These are phyloP conservation scores for Apamea crenata DNA, from an alignment of 2,888 invertebrate species.

Conservation along the genomic window DNA sequence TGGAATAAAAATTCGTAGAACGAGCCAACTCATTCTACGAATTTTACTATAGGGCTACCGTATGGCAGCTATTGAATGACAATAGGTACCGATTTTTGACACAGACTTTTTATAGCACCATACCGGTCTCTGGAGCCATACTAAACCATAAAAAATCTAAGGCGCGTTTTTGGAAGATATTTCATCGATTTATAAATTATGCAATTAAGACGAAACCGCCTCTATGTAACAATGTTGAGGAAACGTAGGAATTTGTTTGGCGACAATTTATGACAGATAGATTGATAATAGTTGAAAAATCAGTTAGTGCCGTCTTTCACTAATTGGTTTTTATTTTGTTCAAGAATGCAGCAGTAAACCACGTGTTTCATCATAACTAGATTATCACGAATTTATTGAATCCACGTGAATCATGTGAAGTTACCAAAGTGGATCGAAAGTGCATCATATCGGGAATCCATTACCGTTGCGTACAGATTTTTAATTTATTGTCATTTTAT, in stretches of 20 bases:
- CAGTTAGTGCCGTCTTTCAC: no score
- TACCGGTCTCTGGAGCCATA: conserved; percentile 17
- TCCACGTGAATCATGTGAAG: conserved; percentile 59
- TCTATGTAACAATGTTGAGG: neutral
- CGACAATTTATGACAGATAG: neutral
- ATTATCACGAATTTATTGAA: conserved; percentile 62
- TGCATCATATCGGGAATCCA: conserved; percentile 67
- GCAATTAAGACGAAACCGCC: neutral
- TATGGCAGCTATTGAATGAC: conserved; percentile 17
- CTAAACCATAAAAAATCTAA: no score
- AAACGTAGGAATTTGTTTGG: neutral
- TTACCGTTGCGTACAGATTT: conserved; percentile 61
- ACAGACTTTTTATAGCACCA: conserved; percentile 29
- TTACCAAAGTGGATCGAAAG: conserved; percentile 68
- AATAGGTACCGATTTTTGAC: conserved; percentile 18
- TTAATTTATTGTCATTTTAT: conserved; percentile 64
- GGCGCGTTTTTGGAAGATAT: conserved; percentile 9
- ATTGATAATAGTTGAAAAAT: neutral
- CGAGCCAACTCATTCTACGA: no score
- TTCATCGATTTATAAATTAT: neutral
- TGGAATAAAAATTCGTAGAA: neutral
- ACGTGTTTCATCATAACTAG: conserved; percentile 55
- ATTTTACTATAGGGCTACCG: conserved; percentile 15
- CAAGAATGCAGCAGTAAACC: conserved; percentile 40
- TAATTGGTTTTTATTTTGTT: conserved; percentile 16